These are phyloP conservation scores for Scaptomyza tumidula DNA, from an alignment of 2,888 invertebrate genomes.

Conservation along the genomic window DNA sequence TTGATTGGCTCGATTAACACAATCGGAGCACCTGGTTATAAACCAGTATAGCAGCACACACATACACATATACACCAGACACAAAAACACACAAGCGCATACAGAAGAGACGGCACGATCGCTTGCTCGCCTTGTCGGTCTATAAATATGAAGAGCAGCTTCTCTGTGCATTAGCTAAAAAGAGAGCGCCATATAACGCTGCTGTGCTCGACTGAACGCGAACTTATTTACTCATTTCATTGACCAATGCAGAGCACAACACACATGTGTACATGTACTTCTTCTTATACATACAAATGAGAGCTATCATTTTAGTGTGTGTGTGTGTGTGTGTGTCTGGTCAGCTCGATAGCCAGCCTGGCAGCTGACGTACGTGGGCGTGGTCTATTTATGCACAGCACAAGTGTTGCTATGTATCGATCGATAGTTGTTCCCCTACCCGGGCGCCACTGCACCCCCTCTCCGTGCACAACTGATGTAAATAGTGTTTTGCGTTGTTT, in stretches of 20 bases:
- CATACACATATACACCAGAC: constrained; percentile 31
- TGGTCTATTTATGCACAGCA: constrained; percentile 70
- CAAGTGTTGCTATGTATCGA: constrained; percentile 57
- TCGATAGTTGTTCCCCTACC: constrained; percentile 18
- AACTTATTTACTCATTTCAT: constrained; percentile 81
- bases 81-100: constrained; percentile 34
- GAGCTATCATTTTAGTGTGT: constrained; percentile 49
- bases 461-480: constrained; percentile 7
- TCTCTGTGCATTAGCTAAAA: constrained; percentile 36
- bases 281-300: constrained; percentile 37
- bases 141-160: constrained; percentile 67
- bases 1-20: constrained; percentile 83
- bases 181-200: constrained; percentile 55
- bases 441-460: constrained; percentile 4
- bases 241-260: constrained; percentile 83
- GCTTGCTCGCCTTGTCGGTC: constrained; percentile 52
- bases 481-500: constrained; percentile 24
- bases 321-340: constrained; percentile 22
- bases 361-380: constrained; percentile 61
- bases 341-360: constrained; percentile 39
- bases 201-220: constrained; percentile 54
- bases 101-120: constrained; percentile 41
- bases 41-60: constrained; percentile 66
- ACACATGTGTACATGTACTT: constrained; percentile 10
- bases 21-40: constrained; percentile 82